These are phyloP conservation scores for Heliconius charithonia DNA, from an alignment of 2,888 invertebrate species.

Conservation along the genomic window DNA sequence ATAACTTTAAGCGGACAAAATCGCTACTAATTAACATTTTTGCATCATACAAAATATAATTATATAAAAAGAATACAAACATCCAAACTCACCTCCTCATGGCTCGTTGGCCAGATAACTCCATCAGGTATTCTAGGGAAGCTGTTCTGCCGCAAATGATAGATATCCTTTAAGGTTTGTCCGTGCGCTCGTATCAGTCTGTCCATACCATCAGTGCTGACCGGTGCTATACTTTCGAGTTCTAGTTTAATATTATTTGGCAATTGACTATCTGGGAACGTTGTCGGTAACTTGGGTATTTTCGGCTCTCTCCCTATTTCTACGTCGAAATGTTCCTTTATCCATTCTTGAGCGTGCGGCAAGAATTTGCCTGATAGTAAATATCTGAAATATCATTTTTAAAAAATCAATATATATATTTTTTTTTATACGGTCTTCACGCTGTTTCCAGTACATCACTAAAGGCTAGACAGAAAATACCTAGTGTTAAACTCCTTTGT, in stretches of 20 bases:
- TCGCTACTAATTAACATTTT: too few species aligned
- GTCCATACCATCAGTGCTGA: conserved; percentile 89
- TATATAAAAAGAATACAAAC: too few species aligned
- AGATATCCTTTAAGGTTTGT: conserved; percentile 96
- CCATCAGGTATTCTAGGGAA: conserved; percentile 96
- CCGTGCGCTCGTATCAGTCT: conserved; percentile 95
- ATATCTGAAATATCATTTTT: conserved; percentile 86
- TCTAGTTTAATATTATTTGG: conserved; percentile 85
- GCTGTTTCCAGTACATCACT: too few species aligned
- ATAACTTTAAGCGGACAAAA: too few species aligned
- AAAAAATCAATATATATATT: background rate
- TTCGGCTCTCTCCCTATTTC: conserved; percentile 74
- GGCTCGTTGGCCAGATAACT: conserved; percentile 95
- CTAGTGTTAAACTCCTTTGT: too few species aligned
- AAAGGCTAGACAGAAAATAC: too few species aligned
- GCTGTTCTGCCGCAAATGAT: conserved; percentile 87
- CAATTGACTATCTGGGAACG: conserved; percentile 87
- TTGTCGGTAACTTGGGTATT: conserved; percentile 82
- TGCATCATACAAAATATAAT: too few species aligned
- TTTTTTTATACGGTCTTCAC: background rate
- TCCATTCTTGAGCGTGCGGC: conserved; percentile 93
- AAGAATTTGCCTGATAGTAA: conserved; percentile 88
- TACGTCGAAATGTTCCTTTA: conserved; percentile 88
- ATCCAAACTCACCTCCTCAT: conserved; percentile 85
- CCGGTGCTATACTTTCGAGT: conserved; percentile 71